A percentile compares a stretch with the other conserved stretches of the same genome.
Evolutionary conservation across 2,888 invertebrate genomes (phyloP).

Genomic region (Euzetes globulus): DNA sequence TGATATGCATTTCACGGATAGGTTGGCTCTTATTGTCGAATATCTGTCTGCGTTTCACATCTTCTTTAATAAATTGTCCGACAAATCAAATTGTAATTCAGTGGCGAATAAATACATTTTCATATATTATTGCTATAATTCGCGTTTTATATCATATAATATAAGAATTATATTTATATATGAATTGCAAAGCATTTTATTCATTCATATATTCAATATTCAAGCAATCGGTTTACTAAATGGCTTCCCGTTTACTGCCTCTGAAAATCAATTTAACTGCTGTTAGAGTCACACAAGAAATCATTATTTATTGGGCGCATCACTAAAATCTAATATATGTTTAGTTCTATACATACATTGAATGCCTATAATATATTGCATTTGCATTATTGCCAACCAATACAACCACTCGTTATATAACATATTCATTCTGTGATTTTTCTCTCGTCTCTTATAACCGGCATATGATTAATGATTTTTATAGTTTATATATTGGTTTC

Average conservation of each 20-base stretch:
- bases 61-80: no score
- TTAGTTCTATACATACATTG: neutral
- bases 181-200: neutral
- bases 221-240: neutral
- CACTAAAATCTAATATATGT: slow-evolving; percentile 19
- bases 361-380: slow-evolving; percentile 26
- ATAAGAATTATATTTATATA: neutral
- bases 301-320: slow-evolving; percentile 28
- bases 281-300: neutral
- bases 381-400: slow-evolving; percentile 27
- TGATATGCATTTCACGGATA: no score
- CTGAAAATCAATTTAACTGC: slow-evolving; percentile 14
- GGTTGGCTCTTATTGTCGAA: no score
- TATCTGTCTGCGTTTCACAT: no score
- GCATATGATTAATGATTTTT: slow-evolving; percentile 23
- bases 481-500: slow-evolving; percentile 20
- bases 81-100: no score
- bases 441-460: slow-evolving; percentile 1
- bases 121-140: no score
- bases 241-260: neutral
- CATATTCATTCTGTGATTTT: slow-evolving; percentile 29
- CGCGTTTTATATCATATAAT: no score
- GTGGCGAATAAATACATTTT: no score
- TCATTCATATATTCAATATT: slow-evolving; percentile 7
- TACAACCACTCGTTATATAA: slow-evolving; percentile 2